phyloP scores from a whole-genome alignment of 2,888 invertebrate species.

The Lepidonotus clava region DNA sequence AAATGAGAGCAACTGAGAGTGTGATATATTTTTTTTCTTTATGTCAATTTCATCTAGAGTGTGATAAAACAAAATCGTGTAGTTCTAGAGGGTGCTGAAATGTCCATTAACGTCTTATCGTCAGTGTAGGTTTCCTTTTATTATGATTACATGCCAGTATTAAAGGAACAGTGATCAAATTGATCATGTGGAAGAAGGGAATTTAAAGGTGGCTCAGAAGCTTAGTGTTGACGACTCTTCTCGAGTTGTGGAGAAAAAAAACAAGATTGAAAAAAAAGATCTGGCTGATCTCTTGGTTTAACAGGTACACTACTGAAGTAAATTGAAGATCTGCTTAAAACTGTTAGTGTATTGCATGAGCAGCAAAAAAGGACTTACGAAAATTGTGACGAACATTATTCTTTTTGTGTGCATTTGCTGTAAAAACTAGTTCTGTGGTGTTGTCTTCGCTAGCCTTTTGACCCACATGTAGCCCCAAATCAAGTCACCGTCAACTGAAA shows the following conservation, averaged over 20 bases:
- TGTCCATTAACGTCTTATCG: not conserved
- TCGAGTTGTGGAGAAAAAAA: not conserved
- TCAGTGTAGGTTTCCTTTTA: constrained; percentile 23
- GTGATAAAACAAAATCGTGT: constrained; percentile 30
- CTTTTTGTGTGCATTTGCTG: constrained; percentile 21
- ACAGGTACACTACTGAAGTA: not conserved
- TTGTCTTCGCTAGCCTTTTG: constrained; percentile 39
- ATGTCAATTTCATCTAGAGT: constrained; percentile 36
- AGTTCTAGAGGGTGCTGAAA: constrained; percentile 46
- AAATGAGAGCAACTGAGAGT: constrained; percentile 26
- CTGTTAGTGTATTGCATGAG: not conserved
- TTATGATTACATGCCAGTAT: constrained; percentile 43
- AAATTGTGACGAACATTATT: not conserved
- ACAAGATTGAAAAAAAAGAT: not conserved
- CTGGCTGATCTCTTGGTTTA: not conserved
- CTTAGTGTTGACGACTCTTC: constrained; percentile 7
- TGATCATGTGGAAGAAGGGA: not conserved
- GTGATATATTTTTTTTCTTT: constrained; percentile 36
- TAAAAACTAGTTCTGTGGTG: not conserved
- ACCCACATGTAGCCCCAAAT: constrained; percentile 40
- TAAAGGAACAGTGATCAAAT: constrained; percentile 15
- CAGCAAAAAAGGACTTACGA: constrained; percentile 27
- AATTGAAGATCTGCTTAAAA: not conserved
- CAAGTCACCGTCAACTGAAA: constrained; percentile 49
- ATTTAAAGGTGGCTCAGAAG: constrained; percentile 26